A percentile compares a stretch with the other conserved stretches of the same genome.
Evolutionary conservation across 2,797 vertebrate genomes (phyloP).

Genomic region (Sorex maritimensis): DNA sequence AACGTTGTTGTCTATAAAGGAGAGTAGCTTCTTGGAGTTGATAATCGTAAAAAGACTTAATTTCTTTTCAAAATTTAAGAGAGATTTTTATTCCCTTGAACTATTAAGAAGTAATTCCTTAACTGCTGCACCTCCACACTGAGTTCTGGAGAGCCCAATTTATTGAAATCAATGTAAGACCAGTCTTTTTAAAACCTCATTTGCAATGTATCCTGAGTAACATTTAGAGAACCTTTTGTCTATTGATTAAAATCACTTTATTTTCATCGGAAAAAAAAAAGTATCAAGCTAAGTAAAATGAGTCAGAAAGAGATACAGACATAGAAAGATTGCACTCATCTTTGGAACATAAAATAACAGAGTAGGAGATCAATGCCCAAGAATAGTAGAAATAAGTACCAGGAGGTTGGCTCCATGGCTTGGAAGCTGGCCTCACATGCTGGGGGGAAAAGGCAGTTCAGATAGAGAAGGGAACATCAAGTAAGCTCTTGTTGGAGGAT

Average conservation of each 20-base stretch:
- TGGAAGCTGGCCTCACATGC: too few species aligned
- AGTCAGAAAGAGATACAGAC: too few species aligned
- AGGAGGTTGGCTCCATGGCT: too few species aligned
- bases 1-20: conserved; percentile 95
- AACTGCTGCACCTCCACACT: background rate
- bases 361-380: too few species aligned
- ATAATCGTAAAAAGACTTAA: background rate
- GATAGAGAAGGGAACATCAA: too few species aligned
- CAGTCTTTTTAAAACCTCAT: conserved; percentile 56
- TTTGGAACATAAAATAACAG: too few species aligned
- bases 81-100: conserved; percentile 24
- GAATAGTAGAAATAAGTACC: too few species aligned
- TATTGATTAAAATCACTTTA: conserved; percentile 68
- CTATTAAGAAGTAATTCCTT: background rate
- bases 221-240: conserved; percentile 23
- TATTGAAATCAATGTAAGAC: conserved; percentile 45
- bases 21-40: conserved; percentile 87
- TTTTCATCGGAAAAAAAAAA: conserved; percentile 59
- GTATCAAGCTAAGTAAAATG: too few species aligned
- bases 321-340: too few species aligned
- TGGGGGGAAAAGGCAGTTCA: too few species aligned
- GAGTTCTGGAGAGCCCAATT: background rate
- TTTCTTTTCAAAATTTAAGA: conserved; percentile 57
- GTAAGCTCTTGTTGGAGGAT: too few species aligned
- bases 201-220: conserved; percentile 25